phyloP scores from a whole-genome alignment of 1,140 invertebrate genomes.

The Teleopsis dalmanni region DNA sequence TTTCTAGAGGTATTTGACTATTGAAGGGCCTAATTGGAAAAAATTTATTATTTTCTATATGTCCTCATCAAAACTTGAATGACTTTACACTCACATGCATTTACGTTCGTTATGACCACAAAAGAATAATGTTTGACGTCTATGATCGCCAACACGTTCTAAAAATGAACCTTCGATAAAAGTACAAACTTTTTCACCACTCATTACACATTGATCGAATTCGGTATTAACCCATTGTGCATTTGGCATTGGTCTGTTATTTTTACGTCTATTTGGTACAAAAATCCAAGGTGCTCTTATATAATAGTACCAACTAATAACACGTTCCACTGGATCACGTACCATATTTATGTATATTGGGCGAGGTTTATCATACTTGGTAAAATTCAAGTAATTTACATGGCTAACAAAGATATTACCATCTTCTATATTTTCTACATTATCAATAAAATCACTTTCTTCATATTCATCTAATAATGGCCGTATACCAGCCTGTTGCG shows the following conservation, averaged over 20 bases:
- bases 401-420: constrained; percentile 31
- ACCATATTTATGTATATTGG: constrained; percentile 87
- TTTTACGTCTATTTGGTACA: constrained; percentile 46
- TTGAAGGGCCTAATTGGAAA: constrained; percentile 64
- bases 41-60: background rate
- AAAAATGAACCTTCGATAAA: constrained; percentile 72
- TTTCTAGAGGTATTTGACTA: constrained; percentile 66
- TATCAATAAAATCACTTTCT: constrained; percentile 28
- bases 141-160: constrained; percentile 76
- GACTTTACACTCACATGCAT: constrained; percentile 34
- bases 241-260: constrained; percentile 73
- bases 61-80: background rate
- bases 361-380: constrained; percentile 64
- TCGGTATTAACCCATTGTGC: constrained; percentile 76
- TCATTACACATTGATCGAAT: constrained; percentile 78
- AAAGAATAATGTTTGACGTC: constrained; percentile 67
- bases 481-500: constrained; percentile 28
- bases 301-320: constrained; percentile 83
- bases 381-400: constrained; percentile 49
- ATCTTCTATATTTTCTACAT: constrained; percentile 30
- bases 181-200: constrained; percentile 71
- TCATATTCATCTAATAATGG: constrained; percentile 19
- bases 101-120: constrained; percentile 66
- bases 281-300: constrained; percentile 68
- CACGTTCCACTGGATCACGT: constrained; percentile 77